These are phyloP conservation scores for Zaprionus kolodkinae DNA, from an alignment of 1,140 invertebrate genomes.

Conservation along the genomic window DNA sequence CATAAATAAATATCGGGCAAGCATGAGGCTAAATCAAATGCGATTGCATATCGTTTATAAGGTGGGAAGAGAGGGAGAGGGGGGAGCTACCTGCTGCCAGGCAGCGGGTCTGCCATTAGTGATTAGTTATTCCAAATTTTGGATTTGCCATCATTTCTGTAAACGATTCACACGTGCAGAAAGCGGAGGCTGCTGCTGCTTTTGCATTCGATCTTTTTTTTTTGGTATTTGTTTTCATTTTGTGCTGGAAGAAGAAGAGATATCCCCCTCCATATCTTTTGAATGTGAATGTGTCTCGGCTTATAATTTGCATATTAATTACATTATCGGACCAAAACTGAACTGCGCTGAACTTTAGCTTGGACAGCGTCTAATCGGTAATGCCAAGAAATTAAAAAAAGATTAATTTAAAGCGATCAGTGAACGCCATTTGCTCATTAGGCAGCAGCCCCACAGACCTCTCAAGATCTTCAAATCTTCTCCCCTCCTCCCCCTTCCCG, in stretches of 20 bases:
- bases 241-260: slow-evolving; percentile 5
- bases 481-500: not conserved
- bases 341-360: slow-evolving; percentile 79
- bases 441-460: slow-evolving; percentile 22
- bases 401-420: slow-evolving; percentile 83
- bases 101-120: slow-evolving; percentile 33
- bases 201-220: not conserved
- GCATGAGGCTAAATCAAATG: slow-evolving; percentile 66
- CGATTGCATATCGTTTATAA: slow-evolving; percentile 41
- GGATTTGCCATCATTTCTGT: slow-evolving; percentile 31
- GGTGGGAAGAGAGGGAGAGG: not conserved
- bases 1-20: slow-evolving; percentile 75
- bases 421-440: slow-evolving; percentile 83
- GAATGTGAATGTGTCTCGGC: slow-evolving; percentile 60
- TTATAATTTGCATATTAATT: slow-evolving; percentile 83
- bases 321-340: slow-evolving; percentile 65
- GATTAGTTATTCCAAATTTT: slow-evolving; percentile 69
- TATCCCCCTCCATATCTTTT: no score
- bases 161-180: slow-evolving; percentile 48
- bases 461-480: no score
- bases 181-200: not conserved
- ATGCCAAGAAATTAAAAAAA: slow-evolving; percentile 81
- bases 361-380: slow-evolving; percentile 80
- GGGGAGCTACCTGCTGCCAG: slow-evolving; percentile 35
- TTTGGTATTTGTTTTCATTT: slow-evolving; percentile 17